Evolutionary conservation across 2,888 invertebrate genomes (phyloP).

Genomic region (Pseudoips prasinana): DNA sequence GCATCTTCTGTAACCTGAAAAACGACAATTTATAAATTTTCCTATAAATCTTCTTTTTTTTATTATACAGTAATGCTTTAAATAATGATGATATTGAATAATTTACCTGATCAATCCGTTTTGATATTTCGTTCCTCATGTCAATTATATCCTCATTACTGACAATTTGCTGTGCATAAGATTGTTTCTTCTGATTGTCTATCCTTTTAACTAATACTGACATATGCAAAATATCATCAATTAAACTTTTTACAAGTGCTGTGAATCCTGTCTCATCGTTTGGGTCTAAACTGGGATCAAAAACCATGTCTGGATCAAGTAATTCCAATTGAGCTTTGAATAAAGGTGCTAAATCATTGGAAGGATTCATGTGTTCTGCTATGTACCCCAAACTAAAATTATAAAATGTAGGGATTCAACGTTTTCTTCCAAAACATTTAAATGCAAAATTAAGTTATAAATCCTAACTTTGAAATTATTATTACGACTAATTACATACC

Average conservation of each 20-base stretch:
- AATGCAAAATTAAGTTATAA: no score
- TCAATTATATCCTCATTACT: conserved; percentile 90
- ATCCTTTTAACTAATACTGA: conserved; percentile 89
- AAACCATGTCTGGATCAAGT: conserved; percentile 91
- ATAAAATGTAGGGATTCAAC: no score
- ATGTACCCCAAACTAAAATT: conserved; percentile 91
- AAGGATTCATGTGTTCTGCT: conserved; percentile 94
- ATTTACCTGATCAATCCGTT: conserved; percentile 85
- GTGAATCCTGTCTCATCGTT: conserved; percentile 89
- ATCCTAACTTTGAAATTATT: no score
- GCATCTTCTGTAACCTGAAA: conserved; percentile 86
- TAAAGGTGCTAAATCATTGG: conserved; percentile 88
- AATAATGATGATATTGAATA: no score
- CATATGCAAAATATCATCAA: conserved; percentile 92
- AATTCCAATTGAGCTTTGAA: conserved; percentile 94
- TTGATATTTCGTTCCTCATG: conserved; percentile 92
- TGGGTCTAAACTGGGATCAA: conserved; percentile 91
- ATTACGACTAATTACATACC: no score
- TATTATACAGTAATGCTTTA: no score
- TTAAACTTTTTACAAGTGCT: conserved; percentile 87
- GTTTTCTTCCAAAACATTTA: no score
- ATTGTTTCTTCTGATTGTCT: conserved; percentile 72
- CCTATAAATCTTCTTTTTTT: no score
- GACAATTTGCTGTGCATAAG: conserved; percentile 88
- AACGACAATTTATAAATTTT: background rate